Percentiles rank a stretch among this genome's conserved stretches.
phyloP scores from a whole-genome alignment of 2,113 vertebrate species.

The Brachyhypopomus occidentalis region DNA sequence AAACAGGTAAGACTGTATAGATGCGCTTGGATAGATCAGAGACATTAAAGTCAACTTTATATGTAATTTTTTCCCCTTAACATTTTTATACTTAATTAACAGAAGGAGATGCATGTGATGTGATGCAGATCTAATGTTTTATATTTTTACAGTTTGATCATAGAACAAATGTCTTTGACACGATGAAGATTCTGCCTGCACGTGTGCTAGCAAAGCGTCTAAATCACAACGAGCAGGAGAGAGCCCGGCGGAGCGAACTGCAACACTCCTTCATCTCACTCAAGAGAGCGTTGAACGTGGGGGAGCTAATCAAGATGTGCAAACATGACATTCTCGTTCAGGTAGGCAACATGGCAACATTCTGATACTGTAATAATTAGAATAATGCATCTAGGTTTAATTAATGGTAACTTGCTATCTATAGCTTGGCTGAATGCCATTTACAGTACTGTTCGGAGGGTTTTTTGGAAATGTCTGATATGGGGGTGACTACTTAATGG shows the following conservation, averaged over 20 bases:
- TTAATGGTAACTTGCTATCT: not conserved
- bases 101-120: not conserved
- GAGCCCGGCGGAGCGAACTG: not conserved
- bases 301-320: not conserved
- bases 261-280: not conserved
- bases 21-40: not conserved
- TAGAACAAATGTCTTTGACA: not conserved
- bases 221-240: slow-evolving; percentile 5
- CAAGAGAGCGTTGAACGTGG: slow-evolving; percentile 15
- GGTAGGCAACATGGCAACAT: slow-evolving; percentile 4
- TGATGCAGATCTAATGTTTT: not conserved
- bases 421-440: no score
- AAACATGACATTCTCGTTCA: slow-evolving; percentile 34
- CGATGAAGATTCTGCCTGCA: not conserved
- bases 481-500: no score
- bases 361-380: not conserved
- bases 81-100: not conserved
- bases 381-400: not conserved
- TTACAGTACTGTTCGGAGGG: no score
- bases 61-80: not conserved
- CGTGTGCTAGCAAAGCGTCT: not conserved
- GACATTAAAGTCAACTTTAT: not conserved
- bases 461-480: no score
- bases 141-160: not conserved
- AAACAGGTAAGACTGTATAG: not conserved